Base-by-base conservation (phyloP, 2,113 vertebrate species). In the Anguilla japonica region DNA sequence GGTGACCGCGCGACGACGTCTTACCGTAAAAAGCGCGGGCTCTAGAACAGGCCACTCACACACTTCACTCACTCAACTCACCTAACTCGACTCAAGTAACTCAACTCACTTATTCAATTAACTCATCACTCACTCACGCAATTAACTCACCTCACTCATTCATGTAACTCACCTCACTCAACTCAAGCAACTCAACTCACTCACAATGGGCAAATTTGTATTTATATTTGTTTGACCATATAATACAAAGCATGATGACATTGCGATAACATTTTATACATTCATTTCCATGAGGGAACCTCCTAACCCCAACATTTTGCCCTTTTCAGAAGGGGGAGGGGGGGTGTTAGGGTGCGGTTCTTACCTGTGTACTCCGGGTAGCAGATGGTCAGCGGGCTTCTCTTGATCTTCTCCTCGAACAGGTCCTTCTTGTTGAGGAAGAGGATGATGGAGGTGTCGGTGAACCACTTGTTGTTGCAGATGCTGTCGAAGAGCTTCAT, bases 381-480 rank as follows among this genome's bases (percentile, higher is more conserved):
- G 93, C 98, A 99, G 93, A 99, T 99, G 81, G 98, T 99, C 83
- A 99, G 97, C 60, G 98, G 97, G 91, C 98, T 99, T 93, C 96
- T 98, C 90, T 97, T 98, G 86, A 99, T 97, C 96, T 99, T 99
- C 89, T 99, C 98, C 91, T 99, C 98, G 88, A 99, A 99, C 93
- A 99, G 96, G 93, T 99, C 98, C 92, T 99, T 99, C 95, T 99
- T 99, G 94, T 99, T 99, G 88, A 99, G 96, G 93, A 99, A 99
- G 11, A 99, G 97, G 93, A 99, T 99, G 93, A 99, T 99, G 89
- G 98, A 99, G 22, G 98, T 99, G 90, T 99, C 98, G 57, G 97
- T 99, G 93, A 99, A 99, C 98, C 98, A 99, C 87, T 99, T 99
- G 95, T 99, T 99, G 96, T 99, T 99, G 94, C 98, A 99, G 94